These are phyloP conservation scores for Drosophila funebris DNA, from an alignment of 1,140 invertebrate species.

Conservation along the genomic window DNA sequence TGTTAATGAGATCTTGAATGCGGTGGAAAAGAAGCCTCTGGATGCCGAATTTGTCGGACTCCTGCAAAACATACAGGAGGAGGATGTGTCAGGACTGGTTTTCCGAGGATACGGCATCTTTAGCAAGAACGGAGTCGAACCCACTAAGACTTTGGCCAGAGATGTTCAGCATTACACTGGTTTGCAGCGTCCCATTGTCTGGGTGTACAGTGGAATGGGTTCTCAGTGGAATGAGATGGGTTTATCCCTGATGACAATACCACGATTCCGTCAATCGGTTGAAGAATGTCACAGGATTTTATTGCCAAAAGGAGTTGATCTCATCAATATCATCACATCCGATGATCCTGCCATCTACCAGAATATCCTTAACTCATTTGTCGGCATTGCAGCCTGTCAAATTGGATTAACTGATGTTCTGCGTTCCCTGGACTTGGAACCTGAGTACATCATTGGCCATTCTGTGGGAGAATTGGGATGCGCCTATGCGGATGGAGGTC, in stretches of 20 bases:
- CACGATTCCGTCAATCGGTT: slow-evolving; percentile 90
- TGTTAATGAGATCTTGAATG: slow-evolving; percentile 88
- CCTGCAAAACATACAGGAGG: slow-evolving; percentile 85
- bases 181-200: slow-evolving; percentile 89
- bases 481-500: slow-evolving; percentile 93
- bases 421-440: slow-evolving; percentile 88
- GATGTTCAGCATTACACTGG: slow-evolving; percentile 86
- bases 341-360: slow-evolving; percentile 90
- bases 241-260: slow-evolving; percentile 86
- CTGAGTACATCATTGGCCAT: slow-evolving; percentile 94
- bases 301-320: slow-evolving; percentile 89
- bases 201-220: slow-evolving; percentile 96
- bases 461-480: slow-evolving; percentile 96
- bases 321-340: slow-evolving; percentile 91
- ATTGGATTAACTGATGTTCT: slow-evolving; percentile 93
- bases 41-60: slow-evolving; percentile 86
- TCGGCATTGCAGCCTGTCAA: slow-evolving; percentile 95
- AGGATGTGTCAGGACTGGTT: slow-evolving; percentile 85
- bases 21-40: slow-evolving; percentile 86
- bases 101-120: slow-evolving; percentile 86
- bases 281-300: slow-evolving; percentile 89
- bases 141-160: slow-evolving; percentile 78
- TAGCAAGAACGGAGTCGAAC: slow-evolving; percentile 84
- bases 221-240: slow-evolving; percentile 95
- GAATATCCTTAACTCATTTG: slow-evolving; percentile 94